Percentiles rank a stretch among this genome's conserved stretches.
These are phyloP conservation scores for Antrozous pallidus DNA, from an alignment of 2,797 vertebrate species.

Conservation along the genomic window DNA sequence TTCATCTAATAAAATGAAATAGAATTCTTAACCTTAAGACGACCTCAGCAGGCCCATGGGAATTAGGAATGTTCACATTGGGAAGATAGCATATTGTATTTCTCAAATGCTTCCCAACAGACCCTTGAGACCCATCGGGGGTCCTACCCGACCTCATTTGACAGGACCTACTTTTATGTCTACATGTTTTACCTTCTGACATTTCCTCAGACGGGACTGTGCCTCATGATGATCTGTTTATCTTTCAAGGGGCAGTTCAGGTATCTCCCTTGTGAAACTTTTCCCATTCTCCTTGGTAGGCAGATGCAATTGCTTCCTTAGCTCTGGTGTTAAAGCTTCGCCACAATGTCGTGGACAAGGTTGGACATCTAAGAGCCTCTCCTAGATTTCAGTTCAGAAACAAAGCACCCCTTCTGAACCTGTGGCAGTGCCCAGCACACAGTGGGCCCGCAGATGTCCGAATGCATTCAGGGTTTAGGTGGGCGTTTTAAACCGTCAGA, in stretches of 20 bases:
- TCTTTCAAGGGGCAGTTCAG: background rate
- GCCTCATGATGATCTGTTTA: background rate
- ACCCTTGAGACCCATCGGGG: background rate
- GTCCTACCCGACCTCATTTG: background rate
- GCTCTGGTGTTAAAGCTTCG: background rate
- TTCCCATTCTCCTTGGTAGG: background rate
- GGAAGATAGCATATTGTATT: background rate
- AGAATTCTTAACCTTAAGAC: background rate
- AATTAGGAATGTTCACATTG: background rate
- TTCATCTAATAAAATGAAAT: background rate
- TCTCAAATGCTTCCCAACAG: background rate
- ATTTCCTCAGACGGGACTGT: background rate
- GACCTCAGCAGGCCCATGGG: background rate
- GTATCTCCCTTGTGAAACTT: background rate
- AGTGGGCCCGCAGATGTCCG: background rate
- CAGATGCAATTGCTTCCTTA: background rate
- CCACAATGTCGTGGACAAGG: background rate
- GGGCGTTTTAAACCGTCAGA: background rate
- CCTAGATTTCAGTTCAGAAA: background rate
- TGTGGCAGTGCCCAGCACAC: background rate
- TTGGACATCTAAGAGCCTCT: background rate
- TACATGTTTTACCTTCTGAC: background rate
- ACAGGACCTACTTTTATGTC: background rate
- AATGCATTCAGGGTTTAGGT: background rate
- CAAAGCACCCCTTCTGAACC: background rate